Percentiles rank a stretch among this genome's conserved stretches.
Conservation (phyloP, 2,113 vertebrate genomes). For the Pomatostomus ruficeps region DNA sequence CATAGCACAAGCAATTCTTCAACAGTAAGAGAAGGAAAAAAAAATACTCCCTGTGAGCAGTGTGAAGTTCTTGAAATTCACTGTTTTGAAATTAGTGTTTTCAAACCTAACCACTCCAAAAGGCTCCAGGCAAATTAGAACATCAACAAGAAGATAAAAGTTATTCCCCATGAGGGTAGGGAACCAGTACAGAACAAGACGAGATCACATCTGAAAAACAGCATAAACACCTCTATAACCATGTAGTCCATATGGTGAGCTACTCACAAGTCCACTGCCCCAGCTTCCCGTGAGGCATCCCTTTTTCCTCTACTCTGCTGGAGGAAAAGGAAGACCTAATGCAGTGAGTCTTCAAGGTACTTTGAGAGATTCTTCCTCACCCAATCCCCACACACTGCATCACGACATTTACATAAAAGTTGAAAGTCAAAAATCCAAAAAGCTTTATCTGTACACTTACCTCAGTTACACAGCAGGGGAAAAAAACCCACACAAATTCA, state of each 20-base stretch:
- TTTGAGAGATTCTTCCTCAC: not conserved
- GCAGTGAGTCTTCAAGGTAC: not conserved
- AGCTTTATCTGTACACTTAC: not conserved
- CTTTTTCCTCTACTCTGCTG: not conserved
- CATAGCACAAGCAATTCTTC: not conserved
- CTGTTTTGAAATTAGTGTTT: not conserved
- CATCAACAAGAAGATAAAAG: not conserved
- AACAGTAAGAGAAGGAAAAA: not conserved
- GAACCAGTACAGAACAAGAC: not conserved
- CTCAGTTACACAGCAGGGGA: not conserved
- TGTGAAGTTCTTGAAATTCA: not conserved
- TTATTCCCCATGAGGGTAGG: not conserved
- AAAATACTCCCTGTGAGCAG: not conserved
- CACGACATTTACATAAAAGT: not conserved
- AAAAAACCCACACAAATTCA: not conserved
- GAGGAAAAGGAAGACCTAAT: not conserved
- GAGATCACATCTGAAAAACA: not conserved
- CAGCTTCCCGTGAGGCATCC: not conserved
- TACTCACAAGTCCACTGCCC: not conserved
- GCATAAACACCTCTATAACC: not conserved
- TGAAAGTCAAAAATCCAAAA: not conserved
- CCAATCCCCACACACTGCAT: not conserved
- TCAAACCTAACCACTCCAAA: constrained; percentile 1
- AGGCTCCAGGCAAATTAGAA: not conserved
- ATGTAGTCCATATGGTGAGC: not conserved